Evolutionary conservation across 1,140 invertebrate species (phyloP), one percentile per base, ranked within the genome.

Genomic region (Drosophila dunni): DNA sequence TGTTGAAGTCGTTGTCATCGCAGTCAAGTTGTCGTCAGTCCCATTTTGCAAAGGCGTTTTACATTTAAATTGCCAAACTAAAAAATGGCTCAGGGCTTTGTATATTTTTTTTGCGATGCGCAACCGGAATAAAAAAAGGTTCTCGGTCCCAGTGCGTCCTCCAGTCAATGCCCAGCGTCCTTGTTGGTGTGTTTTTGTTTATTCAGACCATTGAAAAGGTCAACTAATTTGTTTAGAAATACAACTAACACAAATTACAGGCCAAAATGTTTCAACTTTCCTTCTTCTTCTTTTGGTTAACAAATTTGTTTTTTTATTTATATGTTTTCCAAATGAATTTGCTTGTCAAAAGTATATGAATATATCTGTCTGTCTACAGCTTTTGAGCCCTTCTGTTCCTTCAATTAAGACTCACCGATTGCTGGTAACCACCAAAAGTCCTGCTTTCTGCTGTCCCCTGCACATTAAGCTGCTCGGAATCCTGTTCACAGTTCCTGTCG

Each of bases 51-150:
- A 36, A 50, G 54, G 46, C 75, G 60, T 68, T 83, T 80, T 80
- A 73, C 80, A 88, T 89, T 89, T 72, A 80, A 88, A 89, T 83
- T 80, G 77, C 62, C 61, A 83, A 88, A 78, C 83, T 89, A 84
- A 66, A 80, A 75, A 72, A 38, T 54, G 53, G 74, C 80, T 67
- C 33, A 54, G 20, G 62, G 74, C 79, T 64, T 69, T 53, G 58
- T 67, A 66, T 80, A 61, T 73, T 76, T 67, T 67, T 67, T 76
- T 67, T 67, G 61, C 72, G 76, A 71, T 79, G 70, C 40, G 70
- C 40, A 46, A 24, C 20, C 53, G 42, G n/a, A 74, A 20, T 20
- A 29, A 29, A 72, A 76, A 88, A 85, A 79, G 83, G 83, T 88
- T 66, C 44, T 70, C 20, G 44, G 29, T 38, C 24, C 58, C 61